These are phyloP conservation scores for Lycia hirtaria DNA, from an alignment of 2,888 invertebrate species.

Conservation along the genomic window DNA sequence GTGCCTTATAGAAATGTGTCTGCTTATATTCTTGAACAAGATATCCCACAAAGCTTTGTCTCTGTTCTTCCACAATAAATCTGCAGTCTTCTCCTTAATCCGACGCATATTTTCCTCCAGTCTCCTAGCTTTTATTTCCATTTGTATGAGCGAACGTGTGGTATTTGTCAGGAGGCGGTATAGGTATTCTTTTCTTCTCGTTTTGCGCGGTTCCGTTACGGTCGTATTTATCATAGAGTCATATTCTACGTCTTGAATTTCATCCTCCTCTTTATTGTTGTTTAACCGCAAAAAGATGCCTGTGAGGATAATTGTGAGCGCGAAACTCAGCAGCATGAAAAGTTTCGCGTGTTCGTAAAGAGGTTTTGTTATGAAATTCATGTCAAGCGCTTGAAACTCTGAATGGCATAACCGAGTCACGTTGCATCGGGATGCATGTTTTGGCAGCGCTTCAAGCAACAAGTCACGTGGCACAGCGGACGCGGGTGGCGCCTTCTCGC, in stretches of 20 bases:
- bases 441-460: conserved; percentile 66
- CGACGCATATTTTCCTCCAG: conserved; percentile 85
- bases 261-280: conserved; percentile 46
- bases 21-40: conserved; percentile 83
- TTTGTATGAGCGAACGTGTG: conserved; percentile 84
- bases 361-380: conserved; percentile 76
- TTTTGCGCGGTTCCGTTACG: conserved; percentile 65
- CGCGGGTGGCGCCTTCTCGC: conserved; percentile 80
- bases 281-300: conserved; percentile 65
- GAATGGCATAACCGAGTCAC: conserved; percentile 53
- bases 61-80: conserved; percentile 85
- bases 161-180: conserved; percentile 84
- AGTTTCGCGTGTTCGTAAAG: conserved; percentile 74
- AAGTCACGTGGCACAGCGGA: conserved; percentile 72
- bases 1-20: conserved; percentile 80
- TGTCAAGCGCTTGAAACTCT: conserved; percentile 57
- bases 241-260: conserved; percentile 61
- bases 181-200: conserved; percentile 81
- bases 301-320: conserved; percentile 62
- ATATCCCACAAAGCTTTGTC: conserved; percentile 84
- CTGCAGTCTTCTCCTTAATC: conserved; percentile 84
- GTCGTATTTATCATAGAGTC: conserved; percentile 73
- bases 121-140: conserved; percentile 85
- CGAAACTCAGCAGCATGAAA: conserved; percentile 71
- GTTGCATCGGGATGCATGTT: conserved; percentile 62